A percentile compares a stretch with the other conserved stretches of the same genome.
Conservation (phyloP, 2,888 invertebrate species). For the Troides helena region DNA sequence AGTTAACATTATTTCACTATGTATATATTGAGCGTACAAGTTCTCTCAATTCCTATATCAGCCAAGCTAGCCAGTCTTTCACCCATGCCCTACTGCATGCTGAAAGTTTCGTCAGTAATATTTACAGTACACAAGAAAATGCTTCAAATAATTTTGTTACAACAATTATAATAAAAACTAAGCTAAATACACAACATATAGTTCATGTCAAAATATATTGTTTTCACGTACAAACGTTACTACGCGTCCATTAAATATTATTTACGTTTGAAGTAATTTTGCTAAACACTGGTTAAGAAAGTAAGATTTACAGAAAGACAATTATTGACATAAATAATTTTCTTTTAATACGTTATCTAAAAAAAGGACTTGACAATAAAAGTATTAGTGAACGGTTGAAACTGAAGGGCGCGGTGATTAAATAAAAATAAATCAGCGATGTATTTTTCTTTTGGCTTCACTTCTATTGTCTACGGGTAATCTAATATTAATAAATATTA, state of each 20-base stretch:
- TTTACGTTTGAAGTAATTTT: not conserved
- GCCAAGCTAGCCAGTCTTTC: constrained; percentile 61
- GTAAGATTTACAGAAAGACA: not conserved
- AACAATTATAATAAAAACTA: too few relatives aligned
- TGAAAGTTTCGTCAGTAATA: constrained; percentile 51
- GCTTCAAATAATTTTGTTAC: constrained; percentile 34
- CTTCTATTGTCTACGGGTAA: constrained; percentile 23
- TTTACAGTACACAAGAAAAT: constrained; percentile 46
- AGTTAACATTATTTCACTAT: constrained; percentile 65
- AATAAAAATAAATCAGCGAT: not conserved
- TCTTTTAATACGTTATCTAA: too few relatives aligned
- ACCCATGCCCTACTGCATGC: constrained; percentile 45
- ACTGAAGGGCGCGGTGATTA: constrained; percentile 2
- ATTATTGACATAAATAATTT: too few relatives aligned
- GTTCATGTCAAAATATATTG: not conserved
- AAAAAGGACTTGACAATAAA: too few relatives aligned
- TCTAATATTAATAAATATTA: constrained; percentile 41
- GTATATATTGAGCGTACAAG: constrained; percentile 71
- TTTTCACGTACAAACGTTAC: not conserved
- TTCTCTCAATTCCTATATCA: constrained; percentile 77
- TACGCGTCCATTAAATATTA: not conserved
- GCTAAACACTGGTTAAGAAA: not conserved
- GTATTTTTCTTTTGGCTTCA: constrained; percentile 4
- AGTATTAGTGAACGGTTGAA: not conserved
- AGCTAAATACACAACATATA: too few relatives aligned